Evolutionary conservation across 2,888 invertebrate species (phyloP).

Genomic region (Eucera pruinosa): DNA sequence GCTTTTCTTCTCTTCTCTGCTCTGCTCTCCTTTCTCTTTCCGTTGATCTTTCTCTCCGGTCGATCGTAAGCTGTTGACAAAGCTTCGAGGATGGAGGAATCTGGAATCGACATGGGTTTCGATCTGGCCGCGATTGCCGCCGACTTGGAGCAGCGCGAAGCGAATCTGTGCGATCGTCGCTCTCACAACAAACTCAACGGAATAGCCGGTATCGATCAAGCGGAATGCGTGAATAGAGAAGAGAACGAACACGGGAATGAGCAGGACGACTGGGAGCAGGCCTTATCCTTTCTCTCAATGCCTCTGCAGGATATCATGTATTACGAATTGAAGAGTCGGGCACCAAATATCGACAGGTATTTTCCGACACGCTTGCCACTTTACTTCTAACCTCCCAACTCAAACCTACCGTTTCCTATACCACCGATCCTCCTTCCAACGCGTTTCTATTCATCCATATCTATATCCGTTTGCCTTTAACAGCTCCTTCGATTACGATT

Average conservation of each 20-base stretch:
- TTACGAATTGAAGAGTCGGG: conserved; percentile 87
- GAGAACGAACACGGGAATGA: conserved; percentile 82
- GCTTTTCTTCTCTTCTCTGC: too few relatives aligned
- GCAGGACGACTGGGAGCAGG: conserved; percentile 86
- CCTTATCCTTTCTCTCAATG: conserved; percentile 85
- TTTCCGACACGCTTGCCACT: too few relatives aligned
- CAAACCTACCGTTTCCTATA: too few relatives aligned
- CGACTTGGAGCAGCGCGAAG: conserved; percentile 76
- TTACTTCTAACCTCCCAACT: neutral
- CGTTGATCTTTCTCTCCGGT: too few relatives aligned
- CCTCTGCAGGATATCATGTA: conserved; percentile 87
- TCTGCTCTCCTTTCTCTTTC: too few relatives aligned
- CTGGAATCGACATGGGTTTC: conserved; percentile 88
- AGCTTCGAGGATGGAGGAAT: conserved; percentile 86
- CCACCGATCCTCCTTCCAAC: neutral
- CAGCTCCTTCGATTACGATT: conserved; percentile 45
- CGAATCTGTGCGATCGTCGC: conserved; percentile 27
- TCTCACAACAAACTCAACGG: conserved; percentile 21
- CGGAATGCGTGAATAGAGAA: conserved; percentile 73
- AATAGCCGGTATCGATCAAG: conserved; percentile 1
- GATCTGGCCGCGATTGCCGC: conserved; percentile 87
- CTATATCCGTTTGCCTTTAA: conserved; percentile 30
- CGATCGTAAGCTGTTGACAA: too few relatives aligned
- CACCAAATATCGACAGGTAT: conserved; percentile 87
- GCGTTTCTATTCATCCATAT: neutral